Evolutionary conservation across 2,888 invertebrate genomes (phyloP).

Genomic region (Charanyca ferruginea): DNA sequence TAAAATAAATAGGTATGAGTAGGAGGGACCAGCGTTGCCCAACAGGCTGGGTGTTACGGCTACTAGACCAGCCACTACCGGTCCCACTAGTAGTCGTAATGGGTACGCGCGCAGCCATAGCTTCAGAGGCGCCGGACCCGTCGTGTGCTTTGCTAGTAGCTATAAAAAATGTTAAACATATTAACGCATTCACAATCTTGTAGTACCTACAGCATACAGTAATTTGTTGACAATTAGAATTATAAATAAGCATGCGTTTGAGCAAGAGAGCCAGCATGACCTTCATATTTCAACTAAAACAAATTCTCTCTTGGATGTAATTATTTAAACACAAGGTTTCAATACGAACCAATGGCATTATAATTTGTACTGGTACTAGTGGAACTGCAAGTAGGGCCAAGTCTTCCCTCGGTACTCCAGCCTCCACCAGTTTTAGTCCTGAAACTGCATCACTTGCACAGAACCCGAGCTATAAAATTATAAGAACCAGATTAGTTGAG

Average conservation of each 20-base stretch:
- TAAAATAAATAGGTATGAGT: conserved; percentile 94
- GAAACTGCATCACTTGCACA: conserved; percentile 99
- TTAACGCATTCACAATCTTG: too few species aligned
- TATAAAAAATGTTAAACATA: conserved; percentile 59
- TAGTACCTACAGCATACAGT: not conserved
- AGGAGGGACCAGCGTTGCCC: conserved; percentile 86
- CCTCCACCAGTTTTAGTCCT: conserved; percentile 98
- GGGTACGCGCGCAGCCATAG: conserved; percentile 97
- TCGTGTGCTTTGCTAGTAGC: conserved; percentile 93
- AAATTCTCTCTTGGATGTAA: too few species aligned
- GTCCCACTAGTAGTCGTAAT: conserved; percentile 95
- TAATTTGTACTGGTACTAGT: conserved; percentile 97
- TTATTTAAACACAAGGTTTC: not conserved
- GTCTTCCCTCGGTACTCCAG: conserved; percentile 98
- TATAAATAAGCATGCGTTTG: too few species aligned
- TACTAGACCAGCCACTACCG: conserved; percentile 96
- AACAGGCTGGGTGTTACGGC: conserved; percentile 95
- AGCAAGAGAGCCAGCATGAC: too few species aligned
- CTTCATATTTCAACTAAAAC: too few species aligned
- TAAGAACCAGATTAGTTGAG: not conserved
- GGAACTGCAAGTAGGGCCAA: conserved; percentile 98
- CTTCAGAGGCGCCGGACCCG: conserved; percentile 97
- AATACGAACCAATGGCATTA: conserved; percentile 96
- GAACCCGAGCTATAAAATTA: conserved; percentile 95
- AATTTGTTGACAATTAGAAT: not conserved